phyloP scores from a whole-genome alignment of 2,113 vertebrate genomes.

The Prietella phreatophila region DNA sequence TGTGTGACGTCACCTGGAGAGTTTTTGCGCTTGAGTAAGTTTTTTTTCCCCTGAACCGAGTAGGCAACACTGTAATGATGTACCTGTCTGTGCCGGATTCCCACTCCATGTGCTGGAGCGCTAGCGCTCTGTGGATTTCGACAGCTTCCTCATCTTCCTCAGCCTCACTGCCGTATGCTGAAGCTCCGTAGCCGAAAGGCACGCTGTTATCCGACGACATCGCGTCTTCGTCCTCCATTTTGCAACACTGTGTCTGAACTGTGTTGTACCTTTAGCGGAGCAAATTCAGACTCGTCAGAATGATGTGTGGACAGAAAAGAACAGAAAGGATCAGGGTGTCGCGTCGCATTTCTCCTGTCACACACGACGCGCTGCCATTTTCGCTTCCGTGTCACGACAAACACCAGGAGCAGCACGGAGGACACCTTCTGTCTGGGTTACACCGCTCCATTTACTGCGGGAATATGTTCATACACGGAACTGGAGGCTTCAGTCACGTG shows the following conservation, averaged over 20 bases:
- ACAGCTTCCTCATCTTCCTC: slow-evolving; percentile 33
- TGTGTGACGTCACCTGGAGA: background rate
- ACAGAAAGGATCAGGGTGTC: background rate
- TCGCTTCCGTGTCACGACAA: background rate
- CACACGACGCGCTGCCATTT: background rate
- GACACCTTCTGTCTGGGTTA: background rate
- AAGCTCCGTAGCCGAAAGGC: slow-evolving; percentile 49
- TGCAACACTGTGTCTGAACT: background rate
- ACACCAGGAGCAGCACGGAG: background rate
- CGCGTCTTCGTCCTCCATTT: slow-evolving; percentile 1
- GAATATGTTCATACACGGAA: no score
- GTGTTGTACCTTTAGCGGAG: background rate
- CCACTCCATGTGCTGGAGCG: slow-evolving; percentile 1
- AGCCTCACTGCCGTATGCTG: slow-evolving; percentile 43
- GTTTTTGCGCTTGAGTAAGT: background rate
- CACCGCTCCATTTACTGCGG: background rate
- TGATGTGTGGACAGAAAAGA: background rate
- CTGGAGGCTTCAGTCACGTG: background rate
- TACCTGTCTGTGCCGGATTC: background rate
- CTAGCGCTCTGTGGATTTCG: slow-evolving; percentile 22
- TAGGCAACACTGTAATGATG: no score
- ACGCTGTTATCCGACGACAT: slow-evolving; percentile 44
- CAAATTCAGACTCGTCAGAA: background rate
- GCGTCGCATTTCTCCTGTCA: background rate
- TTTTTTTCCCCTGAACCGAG: background rate